Base-by-base conservation (phyloP, 2,113 vertebrate genomes). In the Pelecanoides urinatrix region DNA sequence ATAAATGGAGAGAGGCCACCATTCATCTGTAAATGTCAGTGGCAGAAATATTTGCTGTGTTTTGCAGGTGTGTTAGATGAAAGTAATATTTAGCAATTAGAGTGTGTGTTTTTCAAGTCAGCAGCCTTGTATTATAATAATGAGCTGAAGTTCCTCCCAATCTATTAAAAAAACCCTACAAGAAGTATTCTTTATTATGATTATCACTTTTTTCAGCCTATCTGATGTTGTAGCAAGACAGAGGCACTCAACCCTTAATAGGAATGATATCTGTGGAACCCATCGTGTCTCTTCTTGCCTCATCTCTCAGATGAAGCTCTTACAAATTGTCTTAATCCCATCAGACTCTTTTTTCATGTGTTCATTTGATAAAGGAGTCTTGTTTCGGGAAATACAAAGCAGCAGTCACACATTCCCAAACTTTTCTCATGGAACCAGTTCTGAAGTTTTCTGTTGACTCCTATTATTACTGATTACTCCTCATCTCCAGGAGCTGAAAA, bases 221-320 rank as follows among this genome's bases (percentile, higher is more conserved):
- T 68, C 13, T 81, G 26, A 62, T 4, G 36, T 21, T n/a, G 32
- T 20, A 58, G 38, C 7, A n/a, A 52, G 40, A 27, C 32, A 72
- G 36, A 88, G 27, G 2, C 21, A 53, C 25, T 62, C 5, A 1
- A 17, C 7, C 3, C 23, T 77, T 59, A 44, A 13, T 42, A 50
- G 29, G 50, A 82, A 49, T 18, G 1, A 7, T 67, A 67, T 21
- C 47, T 72, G 16, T 71, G 44, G 12, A 88, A 63, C 5, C 7
- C 18, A 36, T 27, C 0, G 0, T 56, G 6, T 34, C 26, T 87
- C 40, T 62, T 79, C 20, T 20, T 49, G 30, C 23, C 17, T 90
- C 18, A 44, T 78, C 56, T 78, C 16, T 79, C 61, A 62, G 13
- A 49, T 23, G 9, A 58, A 73, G 25, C 47, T 80, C 29, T 73